These are phyloP conservation scores for Trachurus trachurus DNA, from an alignment of 2,797 vertebrate species.

Conservation along the genomic window DNA sequence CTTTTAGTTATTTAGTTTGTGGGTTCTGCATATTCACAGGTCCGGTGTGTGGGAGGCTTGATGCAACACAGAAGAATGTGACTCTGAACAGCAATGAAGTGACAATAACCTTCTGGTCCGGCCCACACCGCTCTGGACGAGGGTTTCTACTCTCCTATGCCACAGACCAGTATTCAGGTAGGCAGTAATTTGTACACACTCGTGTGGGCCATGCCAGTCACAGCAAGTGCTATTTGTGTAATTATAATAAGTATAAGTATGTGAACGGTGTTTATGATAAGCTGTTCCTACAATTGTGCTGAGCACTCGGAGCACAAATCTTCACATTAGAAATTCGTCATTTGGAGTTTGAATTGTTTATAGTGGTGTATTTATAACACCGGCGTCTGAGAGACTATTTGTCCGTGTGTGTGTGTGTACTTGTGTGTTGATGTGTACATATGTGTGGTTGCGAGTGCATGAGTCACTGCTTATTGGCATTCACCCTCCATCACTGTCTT, in stretches of 20 bases:
- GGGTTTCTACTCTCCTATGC: constrained; percentile 91
- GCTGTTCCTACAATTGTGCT: constrained; percentile 7
- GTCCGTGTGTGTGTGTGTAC: constrained; percentile 2
- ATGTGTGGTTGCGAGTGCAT: constrained; percentile 25
- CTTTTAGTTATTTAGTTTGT: constrained; percentile 15
- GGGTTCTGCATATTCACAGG: constrained; percentile 78
- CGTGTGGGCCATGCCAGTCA: neutral
- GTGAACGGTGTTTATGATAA: neutral
- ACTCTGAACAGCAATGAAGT: constrained; percentile 82
- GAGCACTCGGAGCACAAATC: neutral
- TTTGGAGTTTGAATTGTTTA: constrained; percentile 22
- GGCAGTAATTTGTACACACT: neutral
- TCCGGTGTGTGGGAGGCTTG: constrained; percentile 87
- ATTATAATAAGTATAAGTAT: neutral
- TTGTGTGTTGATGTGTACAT: constrained; percentile 13
- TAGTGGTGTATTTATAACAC: constrained; percentile 26
- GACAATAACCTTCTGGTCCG: constrained; percentile 87
- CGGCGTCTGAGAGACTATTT: constrained; percentile 28
- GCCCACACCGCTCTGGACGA: constrained; percentile 88
- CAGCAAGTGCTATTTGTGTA: neutral
- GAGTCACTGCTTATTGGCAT: constrained; percentile 78
- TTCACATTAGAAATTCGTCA: neutral
- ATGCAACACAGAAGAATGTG: constrained; percentile 74
- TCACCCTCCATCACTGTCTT: constrained; percentile 73
- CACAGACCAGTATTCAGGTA: constrained; percentile 85